These are phyloP conservation scores for Macaria liturata DNA, from an alignment of 2,888 invertebrate genomes.

Conservation along the genomic window DNA sequence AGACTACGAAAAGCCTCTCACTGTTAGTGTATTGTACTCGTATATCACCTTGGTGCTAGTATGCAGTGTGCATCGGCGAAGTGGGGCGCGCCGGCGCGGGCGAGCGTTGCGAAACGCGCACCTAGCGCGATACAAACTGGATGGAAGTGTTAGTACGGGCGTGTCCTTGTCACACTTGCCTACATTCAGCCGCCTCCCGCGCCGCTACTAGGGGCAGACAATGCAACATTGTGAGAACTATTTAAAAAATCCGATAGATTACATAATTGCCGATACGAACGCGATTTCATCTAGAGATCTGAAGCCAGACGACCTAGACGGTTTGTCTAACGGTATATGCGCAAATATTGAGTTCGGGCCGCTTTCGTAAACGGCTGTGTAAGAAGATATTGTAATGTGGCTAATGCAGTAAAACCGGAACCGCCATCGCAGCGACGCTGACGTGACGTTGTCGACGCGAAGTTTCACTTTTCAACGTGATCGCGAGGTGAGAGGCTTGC, in stretches of 20 bases:
- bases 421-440: constrained; percentile 62
- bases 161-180: constrained; percentile 84
- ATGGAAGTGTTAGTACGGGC: constrained; percentile 82
- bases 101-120: constrained; percentile 76
- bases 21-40: constrained; percentile 49
- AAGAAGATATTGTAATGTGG: constrained; percentile 47
- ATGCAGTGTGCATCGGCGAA: constrained; percentile 64
- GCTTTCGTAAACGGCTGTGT: constrained; percentile 39
- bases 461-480: constrained; percentile 81
- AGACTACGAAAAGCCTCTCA: constrained; percentile 23
- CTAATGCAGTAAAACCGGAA: constrained; percentile 67
- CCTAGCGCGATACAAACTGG: constrained; percentile 81
- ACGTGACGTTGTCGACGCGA: constrained; percentile 70
- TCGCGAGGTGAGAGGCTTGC: constrained; percentile 75
- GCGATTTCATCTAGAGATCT: constrained; percentile 23
- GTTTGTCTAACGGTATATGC: neutral
- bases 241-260: constrained; percentile 60
- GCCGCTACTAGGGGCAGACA: constrained; percentile 64
- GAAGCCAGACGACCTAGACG: constrained; percentile 1
- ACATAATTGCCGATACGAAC: constrained; percentile 42
- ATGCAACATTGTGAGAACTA: constrained; percentile 68
- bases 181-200: constrained; percentile 77
- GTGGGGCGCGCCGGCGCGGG: constrained; percentile 60
- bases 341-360: constrained; percentile 27
- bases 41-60: constrained; percentile 59